Base-by-base conservation (phyloP, 2,888 invertebrate genomes). In the Clivina fossor region DNA sequence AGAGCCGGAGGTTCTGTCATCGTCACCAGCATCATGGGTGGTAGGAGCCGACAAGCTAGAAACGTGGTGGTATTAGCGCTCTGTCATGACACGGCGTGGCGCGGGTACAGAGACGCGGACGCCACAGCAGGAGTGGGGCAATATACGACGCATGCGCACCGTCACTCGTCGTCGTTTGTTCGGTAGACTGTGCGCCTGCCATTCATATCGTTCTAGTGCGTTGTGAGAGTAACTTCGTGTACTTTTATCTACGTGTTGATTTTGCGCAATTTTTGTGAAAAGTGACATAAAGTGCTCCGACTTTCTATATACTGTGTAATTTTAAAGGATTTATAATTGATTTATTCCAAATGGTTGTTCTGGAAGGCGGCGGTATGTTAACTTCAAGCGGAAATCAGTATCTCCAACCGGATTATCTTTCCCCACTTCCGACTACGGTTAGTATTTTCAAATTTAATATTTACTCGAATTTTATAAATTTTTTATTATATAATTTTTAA, bases 401-500 rank as follows among this genome's bases (percentile, higher is more conserved):
- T 76, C 80, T 96, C 66, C 91, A 93, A 76, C 95, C 95, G 76
- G 96, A 96, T 82, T 95, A 95, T 79, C 81, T 96, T 70, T 89
- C 93, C 65, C 95, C 95, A 65, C 82, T 95, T 73, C 90, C 94
- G 62, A 91, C 93, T 61, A 89, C 93, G 86, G 95, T 95, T 84
- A 88, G 93, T 84, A 74, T 69, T 61, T 55, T 44, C 28, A 49
- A 13, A 16, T 53, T 18, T 18, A 20, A 8, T 50, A 37, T 55
- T 35, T 56, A 11, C 38, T 32, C 11, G 16, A 18, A 37, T 19
- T 55, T 54, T 49, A 58, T 51, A 56, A 56, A 51, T 44, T 58
- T 38, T 57, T 44, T 32, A 37, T 37, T 24, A 32, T 48, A 46
- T 58, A 35, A 51, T 26, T 19, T 46, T 2, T 48, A 4, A 56